Base-by-base conservation (phyloP, 2,797 vertebrate species). In the Neostethus bicornis region DNA sequence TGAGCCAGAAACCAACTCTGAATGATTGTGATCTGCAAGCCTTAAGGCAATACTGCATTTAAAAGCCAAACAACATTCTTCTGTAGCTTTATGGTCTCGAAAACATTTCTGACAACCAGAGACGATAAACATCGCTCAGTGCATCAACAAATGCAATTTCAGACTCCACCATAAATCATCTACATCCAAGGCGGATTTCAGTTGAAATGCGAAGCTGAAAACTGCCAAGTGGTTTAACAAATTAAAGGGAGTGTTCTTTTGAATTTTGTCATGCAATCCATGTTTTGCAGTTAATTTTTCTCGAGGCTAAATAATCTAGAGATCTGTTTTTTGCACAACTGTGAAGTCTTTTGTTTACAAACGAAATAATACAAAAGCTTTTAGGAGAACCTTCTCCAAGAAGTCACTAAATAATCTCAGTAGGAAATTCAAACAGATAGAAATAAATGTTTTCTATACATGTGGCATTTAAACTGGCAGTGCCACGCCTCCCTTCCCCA, bases 401-500 rank as follows among this genome's bases (percentile, higher is more conserved):
- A 13, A n/a, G 34, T 35, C 9, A 19, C 35, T 26, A 19, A 13
- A 34, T 46, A n/a, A 35, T 25, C 16, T 37, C 24, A n/a, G 20
- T 5, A 4, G 7, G 28, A 28, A 16, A 26, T 38, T 19, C 16
- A 7, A 3, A 35, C 31, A 44, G 55, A 20, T 3, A 7, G 21
- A 23, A 62, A 25, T 16, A 4, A 1, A 24, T 19, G 8, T 19
- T 34, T 37, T 35, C 10, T 17, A 5, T 46, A 26, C 12, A 20
- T 24, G 20, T 2, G 46, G 35, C 20, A 51, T 59, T 67, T 61
- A 41, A 72, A 57, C 43, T 25, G 23, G 45, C 37, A 48, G 26
- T 7, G 13, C 37, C 31, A 13, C 50, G 11, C 5, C 47, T 55
- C 24, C 46, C 49, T 53, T 55, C 56, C 25, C 71, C 42, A 38